Evolutionary conservation across 2,797 vertebrate genomes (phyloP).

Genomic region (Spheniscus humboldti): DNA sequence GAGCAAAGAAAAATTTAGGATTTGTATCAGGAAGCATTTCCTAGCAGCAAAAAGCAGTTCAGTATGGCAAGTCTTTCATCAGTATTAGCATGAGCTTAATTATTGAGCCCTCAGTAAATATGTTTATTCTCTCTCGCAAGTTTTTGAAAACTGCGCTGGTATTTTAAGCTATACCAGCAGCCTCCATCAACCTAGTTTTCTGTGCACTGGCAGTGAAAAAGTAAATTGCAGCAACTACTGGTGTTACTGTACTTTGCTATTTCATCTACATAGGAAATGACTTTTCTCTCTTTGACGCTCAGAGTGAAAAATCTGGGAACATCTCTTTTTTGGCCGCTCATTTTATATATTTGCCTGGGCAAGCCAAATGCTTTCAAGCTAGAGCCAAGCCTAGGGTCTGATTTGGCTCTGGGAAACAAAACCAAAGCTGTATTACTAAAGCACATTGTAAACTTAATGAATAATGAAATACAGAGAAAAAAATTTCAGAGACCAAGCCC

Average conservation of each 20-base stretch:
- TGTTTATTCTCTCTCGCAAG: not conserved
- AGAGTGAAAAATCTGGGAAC: conserved; percentile 36
- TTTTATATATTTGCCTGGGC: conserved; percentile 41
- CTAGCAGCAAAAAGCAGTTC: not conserved
- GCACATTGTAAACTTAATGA: conserved; percentile 33
- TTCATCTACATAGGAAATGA: conserved; percentile 29
- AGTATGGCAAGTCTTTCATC: not conserved
- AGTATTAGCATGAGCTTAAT: not conserved
- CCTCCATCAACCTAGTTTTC: not conserved
- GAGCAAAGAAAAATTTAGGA: not conserved
- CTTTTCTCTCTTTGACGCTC: not conserved
- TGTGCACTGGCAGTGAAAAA: not conserved
- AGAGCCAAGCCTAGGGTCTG: conserved; percentile 36
- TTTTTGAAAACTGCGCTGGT: not conserved
- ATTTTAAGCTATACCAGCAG: not conserved
- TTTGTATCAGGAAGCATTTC: not conserved
- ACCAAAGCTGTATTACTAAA: conserved; percentile 34
- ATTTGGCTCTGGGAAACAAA: conserved; percentile 27
- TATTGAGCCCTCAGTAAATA: not conserved
- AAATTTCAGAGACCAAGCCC: not conserved
- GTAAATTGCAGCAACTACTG: not conserved
- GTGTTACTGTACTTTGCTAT: not conserved
- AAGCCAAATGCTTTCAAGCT: conserved; percentile 47
- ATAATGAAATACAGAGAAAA: conserved; percentile 28
- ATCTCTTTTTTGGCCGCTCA: conserved; percentile 35